phyloP scores from a whole-genome alignment of 2,113 vertebrate genomes.

The Phoxinus phoxinus region DNA sequence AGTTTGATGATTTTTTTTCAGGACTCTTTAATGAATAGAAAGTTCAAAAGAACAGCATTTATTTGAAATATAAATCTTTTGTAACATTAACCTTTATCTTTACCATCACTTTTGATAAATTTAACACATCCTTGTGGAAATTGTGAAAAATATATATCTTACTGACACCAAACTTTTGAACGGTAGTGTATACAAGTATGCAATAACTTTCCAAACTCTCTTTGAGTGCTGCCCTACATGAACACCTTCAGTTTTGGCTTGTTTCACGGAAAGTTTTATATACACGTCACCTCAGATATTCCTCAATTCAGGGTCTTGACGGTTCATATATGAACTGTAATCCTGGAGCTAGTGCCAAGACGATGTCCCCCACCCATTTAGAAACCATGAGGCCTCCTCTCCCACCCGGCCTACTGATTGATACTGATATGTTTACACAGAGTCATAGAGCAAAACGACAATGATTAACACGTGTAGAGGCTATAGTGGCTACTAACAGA shows the following conservation, averaged over 20 bases:
- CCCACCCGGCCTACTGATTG: neutral
- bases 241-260: neutral
- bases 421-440: slow-evolving; percentile 23
- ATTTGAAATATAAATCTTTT: neutral
- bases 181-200: neutral
- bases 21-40: neutral
- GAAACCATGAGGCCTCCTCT: neutral
- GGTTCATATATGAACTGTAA: slow-evolving; percentile 14
- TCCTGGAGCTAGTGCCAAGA: neutral
- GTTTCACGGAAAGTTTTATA: neutral
- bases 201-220: neutral
- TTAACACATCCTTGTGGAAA: neutral
- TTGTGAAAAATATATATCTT: too few relatives aligned
- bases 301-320: slow-evolving; percentile 5
- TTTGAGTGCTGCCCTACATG: neutral
- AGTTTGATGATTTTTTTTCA: neutral
- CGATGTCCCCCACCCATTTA: neutral
- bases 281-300: slow-evolving; percentile 22
- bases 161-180: neutral
- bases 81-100: neutral
- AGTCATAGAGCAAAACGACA: neutral
- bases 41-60: neutral
- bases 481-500: neutral
- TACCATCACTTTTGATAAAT: neutral
- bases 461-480: neutral